Percentiles rank a stretch among this genome's conserved stretches.
These are phyloP conservation scores for Leistus spinibarbis DNA, from an alignment of 2,888 invertebrate genomes.

Conservation along the genomic window DNA sequence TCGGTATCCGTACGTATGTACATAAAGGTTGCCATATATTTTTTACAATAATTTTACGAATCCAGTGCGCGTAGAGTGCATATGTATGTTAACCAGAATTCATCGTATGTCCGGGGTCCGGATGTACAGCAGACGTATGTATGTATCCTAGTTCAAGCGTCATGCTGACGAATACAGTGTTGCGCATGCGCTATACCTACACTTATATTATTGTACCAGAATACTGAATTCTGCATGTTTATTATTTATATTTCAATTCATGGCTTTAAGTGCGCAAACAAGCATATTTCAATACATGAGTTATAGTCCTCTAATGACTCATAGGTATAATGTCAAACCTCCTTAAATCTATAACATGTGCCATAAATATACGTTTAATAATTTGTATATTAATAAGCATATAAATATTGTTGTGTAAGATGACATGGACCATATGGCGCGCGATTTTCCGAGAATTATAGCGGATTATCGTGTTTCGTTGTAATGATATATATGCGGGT, in stretches of 20 bases:
- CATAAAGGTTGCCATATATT: not conserved
- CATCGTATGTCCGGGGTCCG: no score
- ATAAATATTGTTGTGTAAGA: not conserved
- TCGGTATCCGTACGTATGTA: not conserved
- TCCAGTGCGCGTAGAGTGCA: not conserved
- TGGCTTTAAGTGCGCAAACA: no score
- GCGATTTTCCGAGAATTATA: not conserved
- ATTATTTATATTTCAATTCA: no score
- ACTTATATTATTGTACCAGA: no score
- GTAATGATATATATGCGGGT: not conserved
- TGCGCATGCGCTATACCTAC: not conserved
- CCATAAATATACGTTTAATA: not conserved
- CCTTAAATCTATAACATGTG: no score
- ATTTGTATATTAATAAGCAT: no score
- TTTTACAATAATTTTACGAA: not conserved
- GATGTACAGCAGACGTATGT: no score
- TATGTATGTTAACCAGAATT: not conserved
- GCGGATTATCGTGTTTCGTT: not conserved
- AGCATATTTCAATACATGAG: no score
- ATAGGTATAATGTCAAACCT: no score
- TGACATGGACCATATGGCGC: not conserved
- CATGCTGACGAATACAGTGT: not conserved
- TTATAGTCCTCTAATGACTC: no score
- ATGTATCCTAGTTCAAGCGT: not conserved
- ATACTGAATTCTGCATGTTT: no score